A percentile compares a stretch with the other conserved stretches of the same genome.
These are phyloP conservation scores for Anableps anableps DNA, from an alignment of 2,797 vertebrate genomes.

Conservation along the genomic window DNA sequence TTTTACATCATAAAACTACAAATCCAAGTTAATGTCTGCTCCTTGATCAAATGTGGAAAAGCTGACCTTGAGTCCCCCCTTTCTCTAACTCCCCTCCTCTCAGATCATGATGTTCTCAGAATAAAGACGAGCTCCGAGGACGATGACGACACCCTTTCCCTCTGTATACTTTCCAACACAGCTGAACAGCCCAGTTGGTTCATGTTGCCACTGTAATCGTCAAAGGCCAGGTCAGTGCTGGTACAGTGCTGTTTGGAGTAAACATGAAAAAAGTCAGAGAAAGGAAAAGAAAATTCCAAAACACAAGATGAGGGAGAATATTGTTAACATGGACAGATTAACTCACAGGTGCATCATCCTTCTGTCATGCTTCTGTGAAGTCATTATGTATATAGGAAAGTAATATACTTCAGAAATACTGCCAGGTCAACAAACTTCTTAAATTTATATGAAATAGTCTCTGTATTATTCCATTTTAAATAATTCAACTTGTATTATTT, in stretches of 20 bases:
- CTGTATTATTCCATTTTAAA: neutral
- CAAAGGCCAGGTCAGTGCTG: constrained; percentile 61
- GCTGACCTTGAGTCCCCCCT: constrained; percentile 12
- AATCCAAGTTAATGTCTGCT: neutral
- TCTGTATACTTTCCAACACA: constrained; percentile 19
- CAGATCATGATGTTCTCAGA: constrained; percentile 19
- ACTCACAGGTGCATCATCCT: constrained; percentile 5
- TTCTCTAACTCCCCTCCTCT: neutral
- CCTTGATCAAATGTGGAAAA: neutral
- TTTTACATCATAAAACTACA: neutral
- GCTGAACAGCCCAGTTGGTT: constrained; percentile 44
- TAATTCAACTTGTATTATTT: neutral
- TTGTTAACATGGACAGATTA: constrained; percentile 19
- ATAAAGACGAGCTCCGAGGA: constrained; percentile 39
- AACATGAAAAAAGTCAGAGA: constrained; percentile 70
- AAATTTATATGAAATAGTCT: neutral
- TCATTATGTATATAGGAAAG: constrained; percentile 28
- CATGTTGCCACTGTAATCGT: constrained; percentile 62
- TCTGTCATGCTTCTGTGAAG: constrained; percentile 27
- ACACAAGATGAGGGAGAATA: constrained; percentile 57
- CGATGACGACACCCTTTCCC: constrained; percentile 9
- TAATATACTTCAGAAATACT: neutral
- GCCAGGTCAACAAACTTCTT: neutral
- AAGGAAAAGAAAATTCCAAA: constrained; percentile 74
- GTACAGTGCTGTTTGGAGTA: constrained; percentile 77